Evolutionary conservation across 1,140 invertebrate genomes (phyloP), one percentile per base, ranked within the genome.

Genomic region (Trachelipus rathkii): DNA sequence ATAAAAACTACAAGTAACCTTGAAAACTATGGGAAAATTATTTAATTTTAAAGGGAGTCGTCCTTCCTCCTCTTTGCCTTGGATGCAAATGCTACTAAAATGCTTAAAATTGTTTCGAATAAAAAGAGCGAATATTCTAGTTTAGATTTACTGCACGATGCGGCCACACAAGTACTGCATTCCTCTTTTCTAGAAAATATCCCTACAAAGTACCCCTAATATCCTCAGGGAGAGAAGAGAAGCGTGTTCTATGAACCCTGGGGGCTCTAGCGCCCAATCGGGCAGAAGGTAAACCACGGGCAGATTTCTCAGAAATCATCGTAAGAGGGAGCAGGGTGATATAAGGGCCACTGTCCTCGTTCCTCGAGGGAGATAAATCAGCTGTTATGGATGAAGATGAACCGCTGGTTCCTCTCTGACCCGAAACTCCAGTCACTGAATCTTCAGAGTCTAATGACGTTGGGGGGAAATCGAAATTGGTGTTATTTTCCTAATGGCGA

Each of bases 211-310:
- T 60, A 60, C 50, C 50, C 50, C 50, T 60, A 60, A 60, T 60
- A 60, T 60, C 50, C 50, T 60, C 50, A 60, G 50, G 50, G 50
- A 60, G 50, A 60, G 50, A 60, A 60, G 50, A 60, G 50, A 60
- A 60, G 50, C 50, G 50, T 60, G 50, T 60, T 60, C 50, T 60
- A 19, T 60, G 50, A 60, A 60, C 19, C 19, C 50, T 60, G 50
- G 50, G 50, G 50, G 11, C 19, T 60, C 50, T 60, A 19, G 11
- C 50, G 19, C 19, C 50, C 50, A 13, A 60, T 19, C 19, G 50
- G 33, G 33, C 33, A 60, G 50, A 19, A 19, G 11, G 2, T 60
- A 19, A 60, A 13, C 50, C 50, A 15, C 11, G 50, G 50, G 50
- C 50, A 19, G 50, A 60, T 33, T 33, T 33, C 33, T 33, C 33